phyloP scores from a whole-genome alignment of 1,140 invertebrate genomes.

The Portunus trituberculatus region DNA sequence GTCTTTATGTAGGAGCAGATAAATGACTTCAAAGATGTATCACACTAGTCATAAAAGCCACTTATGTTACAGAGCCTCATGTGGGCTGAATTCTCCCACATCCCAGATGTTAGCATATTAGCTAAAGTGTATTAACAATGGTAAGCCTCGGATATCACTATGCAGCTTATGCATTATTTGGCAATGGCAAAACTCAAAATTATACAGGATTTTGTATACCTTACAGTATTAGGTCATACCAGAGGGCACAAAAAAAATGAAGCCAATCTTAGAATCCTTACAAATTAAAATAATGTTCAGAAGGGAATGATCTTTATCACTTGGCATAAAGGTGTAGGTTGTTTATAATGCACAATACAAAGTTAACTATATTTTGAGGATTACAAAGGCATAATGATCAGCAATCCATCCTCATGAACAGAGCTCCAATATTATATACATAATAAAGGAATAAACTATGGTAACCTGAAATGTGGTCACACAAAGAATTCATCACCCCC shows the following conservation, averaged over 20 bases:
- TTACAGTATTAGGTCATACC: neutral
- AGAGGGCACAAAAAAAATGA: neutral
- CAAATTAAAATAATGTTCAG: neutral
- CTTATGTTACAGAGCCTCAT: neutral
- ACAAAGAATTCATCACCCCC: too few species aligned
- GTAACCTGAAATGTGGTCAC: too few species aligned
- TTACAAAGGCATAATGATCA: too few species aligned
- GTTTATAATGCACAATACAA: too few species aligned
- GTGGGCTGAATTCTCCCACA: neutral
- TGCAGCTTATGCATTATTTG: slow-evolving; percentile 22
- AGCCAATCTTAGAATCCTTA: neutral
- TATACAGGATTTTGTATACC: neutral
- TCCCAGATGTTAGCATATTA: neutral
- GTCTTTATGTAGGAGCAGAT: neutral
- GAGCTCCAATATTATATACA: too few species aligned
- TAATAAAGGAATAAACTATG: too few species aligned
- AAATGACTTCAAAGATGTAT: neutral
- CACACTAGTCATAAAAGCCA: neutral
- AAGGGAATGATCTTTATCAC: slow-evolving; percentile 9
- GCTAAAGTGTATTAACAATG: slow-evolving; percentile 3
- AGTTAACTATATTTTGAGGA: too few species aligned
- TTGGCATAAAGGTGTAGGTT: too few species aligned
- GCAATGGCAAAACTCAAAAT: neutral
- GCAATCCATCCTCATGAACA: too few species aligned
- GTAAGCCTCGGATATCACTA: slow-evolving; percentile 1